These are phyloP conservation scores for Charaxes varanes DNA, from an alignment of 1,140 invertebrate genomes.

Conservation along the genomic window DNA sequence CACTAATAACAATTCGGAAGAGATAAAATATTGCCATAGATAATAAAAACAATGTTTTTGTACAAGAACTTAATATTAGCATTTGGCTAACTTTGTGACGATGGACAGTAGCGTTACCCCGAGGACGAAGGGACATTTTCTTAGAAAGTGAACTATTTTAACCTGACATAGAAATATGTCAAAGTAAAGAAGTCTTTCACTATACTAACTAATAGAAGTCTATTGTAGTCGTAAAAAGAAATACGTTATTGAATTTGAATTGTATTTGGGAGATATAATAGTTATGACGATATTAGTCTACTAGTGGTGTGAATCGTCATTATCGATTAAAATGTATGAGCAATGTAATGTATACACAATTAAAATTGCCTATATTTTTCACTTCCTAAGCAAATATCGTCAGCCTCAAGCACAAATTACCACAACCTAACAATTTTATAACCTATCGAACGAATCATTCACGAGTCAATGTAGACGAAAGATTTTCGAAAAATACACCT, in stretches of 20 bases:
- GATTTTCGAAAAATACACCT: conserved; percentile 52
- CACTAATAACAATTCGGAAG: conserved; percentile 58
- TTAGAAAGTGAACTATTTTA: conserved; percentile 5
- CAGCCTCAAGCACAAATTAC: conserved; percentile 42
- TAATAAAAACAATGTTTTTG: conserved; percentile 48
- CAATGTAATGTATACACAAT: too few relatives aligned
- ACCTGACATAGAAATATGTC: too few relatives aligned
- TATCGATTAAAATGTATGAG: too few relatives aligned
- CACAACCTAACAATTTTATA: conserved; percentile 63
- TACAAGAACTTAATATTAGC: conserved; percentile 58
- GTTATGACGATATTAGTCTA: too few relatives aligned
- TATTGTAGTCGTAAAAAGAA: too few relatives aligned
- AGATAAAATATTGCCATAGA: conserved; percentile 56
- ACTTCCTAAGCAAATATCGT: too few relatives aligned
- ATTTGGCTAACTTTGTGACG: conserved; percentile 62
- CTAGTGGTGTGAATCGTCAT: too few relatives aligned
- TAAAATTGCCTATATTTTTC: too few relatives aligned
- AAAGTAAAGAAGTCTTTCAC: too few relatives aligned
- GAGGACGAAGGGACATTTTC: not conserved
- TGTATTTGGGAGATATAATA: too few relatives aligned
- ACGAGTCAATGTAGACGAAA: conserved; percentile 43
- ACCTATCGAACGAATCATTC: conserved; percentile 38
- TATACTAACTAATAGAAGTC: too few relatives aligned
- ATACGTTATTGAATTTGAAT: too few relatives aligned
- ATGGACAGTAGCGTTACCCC: conserved; percentile 27